Evolutionary conservation across 2,888 invertebrate species (phyloP), one percentile per base, ranked within the genome.

Genomic region (Teleogryllus oceanicus): DNA sequence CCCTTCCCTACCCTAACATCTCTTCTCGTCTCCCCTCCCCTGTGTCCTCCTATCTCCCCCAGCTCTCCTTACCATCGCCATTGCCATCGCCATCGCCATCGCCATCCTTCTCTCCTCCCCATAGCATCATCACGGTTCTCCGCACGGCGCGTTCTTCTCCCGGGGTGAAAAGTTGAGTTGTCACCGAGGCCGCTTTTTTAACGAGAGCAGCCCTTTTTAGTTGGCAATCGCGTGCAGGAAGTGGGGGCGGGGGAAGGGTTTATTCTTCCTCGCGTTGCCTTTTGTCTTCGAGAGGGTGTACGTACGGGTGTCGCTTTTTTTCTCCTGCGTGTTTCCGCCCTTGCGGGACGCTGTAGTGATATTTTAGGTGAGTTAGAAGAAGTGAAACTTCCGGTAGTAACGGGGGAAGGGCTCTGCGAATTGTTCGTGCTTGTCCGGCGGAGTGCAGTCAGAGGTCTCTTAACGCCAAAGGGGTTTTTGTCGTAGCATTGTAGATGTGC

Each of bases 331-430:
- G 62, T 62, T 18, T 18, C 62, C 62, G 16, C n/a, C 16, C 13
- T 13, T 62, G 62, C 16, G 62, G 13, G 62, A 4, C 62, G 62
- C 62, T n/a, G 62, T n/a, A 62, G 62, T 62, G 62, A 62, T 62
- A 62, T 62, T 62, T 62, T 62, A 62, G 62, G 62, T 62, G 62
- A 62, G 62, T 62, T 62, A 62, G 62, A 62, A 62, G 62, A 18
- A 62, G 62, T 18, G n/a, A n/a, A 13, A n/a, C 62, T 62, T 62
- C 62, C 62, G 62, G 62, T 62, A n/a, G 62, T 62, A 62, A 62
- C 16, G 62, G 62, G n/a, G 62, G 13, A 62, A 5, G 13, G 16
- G 62, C 12, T 12, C 4, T 0, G 62, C n/a, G 62, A 16, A 62
- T 62, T 62, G 62, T 37, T 37, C 8, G 8, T 1, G 37, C 37